Conservation (phyloP, 2,797 vertebrate species). For the Enteromius anoplus region DNA sequence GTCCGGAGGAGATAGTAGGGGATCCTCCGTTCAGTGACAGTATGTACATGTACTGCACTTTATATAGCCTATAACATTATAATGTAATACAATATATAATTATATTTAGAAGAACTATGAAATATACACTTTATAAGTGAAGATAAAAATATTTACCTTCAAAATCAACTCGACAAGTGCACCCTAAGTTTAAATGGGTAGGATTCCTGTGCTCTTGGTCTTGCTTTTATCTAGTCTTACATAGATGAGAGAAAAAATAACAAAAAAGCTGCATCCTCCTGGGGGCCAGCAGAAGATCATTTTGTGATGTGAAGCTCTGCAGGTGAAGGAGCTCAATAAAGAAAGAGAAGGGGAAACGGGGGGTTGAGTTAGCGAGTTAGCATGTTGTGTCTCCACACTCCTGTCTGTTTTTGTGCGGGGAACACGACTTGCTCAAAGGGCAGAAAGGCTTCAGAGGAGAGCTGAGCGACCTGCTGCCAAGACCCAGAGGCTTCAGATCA, state of each 20-base stretch:
- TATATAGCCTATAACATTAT: too few species aligned
- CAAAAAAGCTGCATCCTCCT: constrained; percentile 6
- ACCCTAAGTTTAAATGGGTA: not conserved
- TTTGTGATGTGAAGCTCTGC: constrained; percentile 35
- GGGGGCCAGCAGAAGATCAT: not conserved
- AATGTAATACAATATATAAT: too few species aligned
- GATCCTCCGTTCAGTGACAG: too few species aligned
- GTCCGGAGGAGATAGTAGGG: too few species aligned
- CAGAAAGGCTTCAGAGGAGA: constrained; percentile 34
- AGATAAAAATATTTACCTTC: not conserved
- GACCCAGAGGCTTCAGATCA: constrained; percentile 38
- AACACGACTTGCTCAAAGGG: constrained; percentile 23
- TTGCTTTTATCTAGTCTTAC: not conserved
- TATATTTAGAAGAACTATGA: too few species aligned
- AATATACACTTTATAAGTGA: not conserved
- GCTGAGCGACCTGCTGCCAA: constrained; percentile 25
- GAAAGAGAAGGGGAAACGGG: not conserved
- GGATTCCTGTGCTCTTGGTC: constrained; percentile 4
- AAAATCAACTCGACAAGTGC: not conserved
- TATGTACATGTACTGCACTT: too few species aligned
- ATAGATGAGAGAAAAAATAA: not conserved
- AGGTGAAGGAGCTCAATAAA: constrained; percentile 32
- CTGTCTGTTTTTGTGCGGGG: constrained; percentile 30
- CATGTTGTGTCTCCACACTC: not conserved
- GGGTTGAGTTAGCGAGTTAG: constrained; percentile 16